These are phyloP conservation scores for Drosophila biarmipes DNA, from an alignment of 1,140 invertebrate species.

Conservation along the genomic window DNA sequence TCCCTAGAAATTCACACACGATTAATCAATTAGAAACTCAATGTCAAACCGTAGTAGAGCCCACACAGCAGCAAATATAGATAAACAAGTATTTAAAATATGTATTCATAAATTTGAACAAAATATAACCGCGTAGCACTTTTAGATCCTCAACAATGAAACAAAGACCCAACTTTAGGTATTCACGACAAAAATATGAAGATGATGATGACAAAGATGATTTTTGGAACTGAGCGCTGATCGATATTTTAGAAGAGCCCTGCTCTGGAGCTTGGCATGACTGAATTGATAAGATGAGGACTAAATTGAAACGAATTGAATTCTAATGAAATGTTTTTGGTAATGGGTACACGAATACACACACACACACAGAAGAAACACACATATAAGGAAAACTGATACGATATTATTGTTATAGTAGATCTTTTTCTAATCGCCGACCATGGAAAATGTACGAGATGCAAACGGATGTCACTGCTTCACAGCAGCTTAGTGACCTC, in stretches of 20 bases:
- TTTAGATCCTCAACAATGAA: slow-evolving; percentile 44
- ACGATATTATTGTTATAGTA: slow-evolving; percentile 79
- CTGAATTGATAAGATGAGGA: slow-evolving; percentile 70
- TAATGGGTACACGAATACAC: slow-evolving; percentile 63
- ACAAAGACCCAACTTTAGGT: slow-evolving; percentile 45
- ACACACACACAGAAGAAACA: slow-evolving; percentile 18
- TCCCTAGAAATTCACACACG: slow-evolving; percentile 68
- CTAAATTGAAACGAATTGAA: slow-evolving; percentile 51
- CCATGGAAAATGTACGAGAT: slow-evolving; percentile 35
- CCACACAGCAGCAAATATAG: slow-evolving; percentile 40
- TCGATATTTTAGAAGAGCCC: slow-evolving; percentile 65
- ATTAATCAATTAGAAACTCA: slow-evolving; percentile 78
- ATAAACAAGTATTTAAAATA: slow-evolving; percentile 44
- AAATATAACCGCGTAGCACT: slow-evolving; percentile 50
- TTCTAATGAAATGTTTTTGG: slow-evolving; percentile 59
- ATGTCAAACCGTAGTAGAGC: slow-evolving; percentile 64
- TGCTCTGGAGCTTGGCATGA: slow-evolving; percentile 62
- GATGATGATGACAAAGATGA: slow-evolving; percentile 32
- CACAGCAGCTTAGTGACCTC: slow-evolving; percentile 63
- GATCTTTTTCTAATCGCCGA: slow-evolving; percentile 70
- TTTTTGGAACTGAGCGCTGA: slow-evolving; percentile 57
- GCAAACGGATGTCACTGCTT: slow-evolving; percentile 45
- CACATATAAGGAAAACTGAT: slow-evolving; percentile 32
- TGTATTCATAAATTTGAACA: slow-evolving; percentile 44
- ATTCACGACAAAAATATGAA: slow-evolving; percentile 11